phyloP scores from a whole-genome alignment of 2,888 invertebrate species.

The Tenthredo amoena region DNA sequence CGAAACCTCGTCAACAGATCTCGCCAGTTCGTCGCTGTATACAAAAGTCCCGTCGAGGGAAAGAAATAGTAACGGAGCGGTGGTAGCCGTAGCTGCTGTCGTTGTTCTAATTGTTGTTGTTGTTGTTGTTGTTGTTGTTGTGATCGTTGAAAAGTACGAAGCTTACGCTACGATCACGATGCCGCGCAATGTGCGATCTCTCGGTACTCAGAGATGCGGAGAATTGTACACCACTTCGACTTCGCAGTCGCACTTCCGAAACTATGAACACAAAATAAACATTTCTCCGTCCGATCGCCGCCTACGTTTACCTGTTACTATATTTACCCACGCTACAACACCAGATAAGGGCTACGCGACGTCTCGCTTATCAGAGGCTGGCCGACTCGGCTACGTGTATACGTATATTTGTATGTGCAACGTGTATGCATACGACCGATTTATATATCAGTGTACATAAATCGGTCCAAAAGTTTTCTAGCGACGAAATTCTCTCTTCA shows the following conservation, averaged over 20 bases:
- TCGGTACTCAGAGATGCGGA: not conserved
- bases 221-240: constrained; percentile 43
- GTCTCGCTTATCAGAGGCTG: constrained; percentile 46
- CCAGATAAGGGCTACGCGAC: constrained; percentile 40
- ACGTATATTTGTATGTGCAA: constrained; percentile 7
- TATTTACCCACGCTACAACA: constrained; percentile 44
- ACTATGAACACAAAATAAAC: constrained; percentile 15
- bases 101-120: not conserved
- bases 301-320: constrained; percentile 50
- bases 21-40: not conserved
- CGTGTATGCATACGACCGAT: constrained; percentile 7
- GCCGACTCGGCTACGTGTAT: constrained; percentile 25
- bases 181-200: not conserved
- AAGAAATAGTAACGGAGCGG: not conserved
- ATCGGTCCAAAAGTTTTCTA: constrained; percentile 14
- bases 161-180: not conserved
- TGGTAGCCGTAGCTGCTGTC: not conserved
- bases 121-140: not conserved
- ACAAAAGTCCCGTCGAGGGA: not conserved
- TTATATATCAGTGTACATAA: not conserved
- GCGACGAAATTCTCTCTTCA: not conserved
- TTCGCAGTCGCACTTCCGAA: constrained; percentile 33
- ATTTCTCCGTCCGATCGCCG: constrained; percentile 37
- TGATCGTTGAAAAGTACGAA: not conserved
- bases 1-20: constrained; percentile 3